Evolutionary conservation across 2,888 invertebrate genomes (phyloP), one percentile per base, ranked within the genome.

Genomic region (Amiota minor): DNA sequence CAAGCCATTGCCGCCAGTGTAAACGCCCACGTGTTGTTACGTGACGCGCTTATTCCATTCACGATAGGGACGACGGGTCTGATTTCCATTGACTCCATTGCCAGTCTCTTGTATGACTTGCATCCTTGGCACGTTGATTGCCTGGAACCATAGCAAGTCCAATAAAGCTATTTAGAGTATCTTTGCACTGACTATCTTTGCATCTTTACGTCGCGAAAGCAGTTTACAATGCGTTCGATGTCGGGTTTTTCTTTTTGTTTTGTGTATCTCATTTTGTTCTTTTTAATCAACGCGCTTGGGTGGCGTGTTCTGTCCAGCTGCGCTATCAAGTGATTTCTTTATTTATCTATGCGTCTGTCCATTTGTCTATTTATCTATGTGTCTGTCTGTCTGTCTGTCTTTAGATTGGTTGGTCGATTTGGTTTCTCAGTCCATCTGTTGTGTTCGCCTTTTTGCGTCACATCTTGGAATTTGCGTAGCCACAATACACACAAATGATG

Each of bases 381-480:
- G 11, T 50, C 12, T 50, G 12, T n/a, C 1, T n/a, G 50, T 50
- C 50, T n/a, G 53, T 50, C 53, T 50, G n/a, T 50, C 53, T 50
- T n/a, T 50, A n/a, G 4, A 8, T 3, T 6, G 4, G 53, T n/a
- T 10, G 53, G 53, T n/a, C n/a, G 53, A 1, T 50, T n/a, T 9
- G 4, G n/a, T 50, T n/a, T 50, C 53, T n/a, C 14, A n/a, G 53
- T 50, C 53, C n/a, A n/a, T n/a, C n/a, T 50, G 53, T 50, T 12
- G 3, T n/a, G 12, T n/a, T 12, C 53, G 12, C 53, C 53, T 12
- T 12, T 50, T 50, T 69, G 69, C 69, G 69, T 69, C 69, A 69
- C 45, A 55, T 12, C 56, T 69, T 69, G 69, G 69, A 69, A 69
- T 69, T 69, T 69, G 55, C 69, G 69, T 69, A 53, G 69, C 18